Evolutionary conservation across 2,888 invertebrate species (phyloP), one percentile per base, ranked within the genome.

Genomic region (Apodemia zela): DNA sequence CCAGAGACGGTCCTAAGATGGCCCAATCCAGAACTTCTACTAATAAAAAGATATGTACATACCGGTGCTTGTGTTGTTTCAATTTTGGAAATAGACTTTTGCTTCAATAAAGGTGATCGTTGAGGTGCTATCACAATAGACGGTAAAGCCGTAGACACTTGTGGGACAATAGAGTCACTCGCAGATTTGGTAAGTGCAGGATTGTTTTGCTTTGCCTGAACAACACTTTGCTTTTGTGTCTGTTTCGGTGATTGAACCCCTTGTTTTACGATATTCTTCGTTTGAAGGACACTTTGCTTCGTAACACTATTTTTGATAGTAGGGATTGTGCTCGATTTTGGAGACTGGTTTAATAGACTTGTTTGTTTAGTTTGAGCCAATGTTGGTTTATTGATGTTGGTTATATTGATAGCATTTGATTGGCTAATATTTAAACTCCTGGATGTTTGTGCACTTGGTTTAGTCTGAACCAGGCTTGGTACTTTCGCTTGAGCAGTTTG

Each of bases 61-160:
- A 85, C 85, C 69, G 75, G 70, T 38, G 75, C 68, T 59, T 77
- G 80, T 15, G 79, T 67, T 0, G 75, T 71, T 59, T 87, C 89
- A 38, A 77, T 70, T 67, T 85, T 87, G 61, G 78, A 78, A 59
- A 85, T 67, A 6, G 86, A 81, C 65, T 88, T 78, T 67, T 85
- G 89, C 70, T 87, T 87, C 33, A 84, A 77, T 17, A 89, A 71
- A 33, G 88, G 86, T 10, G 87, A 80, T 63, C 85, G 85, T 47
- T 80, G 79, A 1, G 85, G 80, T 11, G 85, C 69, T 0, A 84
- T 70, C 0, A 83, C 76, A 0, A 82, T 75, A 0, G 87, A 75
- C 0, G 87, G 81, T 64, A 85, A 62, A 0, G 82, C 72, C 45
- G 84, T 81, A 0, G 79, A 72, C 45, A 78, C 67, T 25, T 68